phyloP scores from a whole-genome alignment of 2,888 invertebrate species.

The Ferrisia virgata region DNA sequence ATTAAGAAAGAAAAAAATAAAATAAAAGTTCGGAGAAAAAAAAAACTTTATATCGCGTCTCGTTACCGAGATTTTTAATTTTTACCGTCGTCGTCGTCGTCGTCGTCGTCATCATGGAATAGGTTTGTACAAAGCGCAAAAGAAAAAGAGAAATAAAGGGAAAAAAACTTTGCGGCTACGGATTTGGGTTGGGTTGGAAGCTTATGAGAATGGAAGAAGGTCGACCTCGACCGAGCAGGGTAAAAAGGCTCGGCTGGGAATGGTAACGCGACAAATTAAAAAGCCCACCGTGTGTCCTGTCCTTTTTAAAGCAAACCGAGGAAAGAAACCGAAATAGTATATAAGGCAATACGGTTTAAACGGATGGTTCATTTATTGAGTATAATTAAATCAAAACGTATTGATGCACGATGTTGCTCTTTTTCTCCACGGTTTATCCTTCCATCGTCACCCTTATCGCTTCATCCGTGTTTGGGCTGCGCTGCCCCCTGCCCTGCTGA shows the following conservation, averaged over 20 bases:
- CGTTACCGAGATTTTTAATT: slow-evolving; percentile 14
- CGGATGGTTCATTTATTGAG: slow-evolving; percentile 9
- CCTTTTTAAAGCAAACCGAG: background rate
- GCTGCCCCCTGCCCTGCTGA: too few species aligned
- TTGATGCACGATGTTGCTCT: background rate
- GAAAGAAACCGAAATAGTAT: background rate
- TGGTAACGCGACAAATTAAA: slow-evolving; percentile 13
- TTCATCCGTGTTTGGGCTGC: background rate
- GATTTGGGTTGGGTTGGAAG: background rate
- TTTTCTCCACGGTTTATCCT: background rate
- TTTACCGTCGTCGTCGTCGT: background rate
- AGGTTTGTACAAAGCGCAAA: background rate
- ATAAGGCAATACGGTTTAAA: background rate
- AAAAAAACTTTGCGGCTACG: background rate
- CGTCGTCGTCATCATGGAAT: background rate
- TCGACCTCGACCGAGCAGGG: background rate
- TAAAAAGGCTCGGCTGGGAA: background rate
- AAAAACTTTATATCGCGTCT: background rate
- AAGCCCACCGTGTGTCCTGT: background rate
- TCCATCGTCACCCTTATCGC: background rate
- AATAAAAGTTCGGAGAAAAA: too few species aligned
- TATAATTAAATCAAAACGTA: slow-evolving; percentile 9
- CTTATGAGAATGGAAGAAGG: background rate
- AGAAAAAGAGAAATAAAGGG: background rate
- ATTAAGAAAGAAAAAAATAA: background rate